Evolutionary conservation across 2,113 vertebrate genomes (phyloP).

Genomic region (Rhegmatorhina hoffmannsi): DNA sequence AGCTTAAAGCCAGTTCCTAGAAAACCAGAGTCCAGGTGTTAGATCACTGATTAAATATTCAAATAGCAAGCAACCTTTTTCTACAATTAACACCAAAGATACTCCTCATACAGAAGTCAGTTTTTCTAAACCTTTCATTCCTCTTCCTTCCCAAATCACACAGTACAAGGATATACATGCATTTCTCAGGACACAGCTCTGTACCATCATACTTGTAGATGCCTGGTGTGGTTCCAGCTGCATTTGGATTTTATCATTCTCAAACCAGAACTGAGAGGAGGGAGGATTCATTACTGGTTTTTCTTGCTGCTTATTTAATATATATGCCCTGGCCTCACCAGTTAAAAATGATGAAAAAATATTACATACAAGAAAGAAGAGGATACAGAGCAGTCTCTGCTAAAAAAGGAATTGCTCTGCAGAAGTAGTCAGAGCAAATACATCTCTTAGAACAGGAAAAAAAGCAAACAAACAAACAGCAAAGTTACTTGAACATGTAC

Average conservation of each 20-base stretch:
- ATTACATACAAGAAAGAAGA: not conserved
- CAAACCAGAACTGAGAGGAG: not conserved
- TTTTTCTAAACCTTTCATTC: not conserved
- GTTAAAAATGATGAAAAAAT: not conserved
- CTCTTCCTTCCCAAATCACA: not conserved
- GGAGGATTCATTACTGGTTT: not conserved
- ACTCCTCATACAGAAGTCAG: not conserved
- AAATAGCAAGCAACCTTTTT: not conserved
- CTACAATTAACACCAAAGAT: not conserved
- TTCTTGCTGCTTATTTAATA: not conserved
- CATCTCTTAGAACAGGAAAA: not conserved
- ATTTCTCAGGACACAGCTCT: accelerated
- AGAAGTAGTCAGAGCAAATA: not conserved
- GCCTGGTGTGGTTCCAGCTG: not conserved
- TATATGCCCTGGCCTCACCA: not conserved
- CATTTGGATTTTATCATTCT: not conserved
- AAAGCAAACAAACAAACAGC: not conserved
- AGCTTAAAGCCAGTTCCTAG: not conserved
- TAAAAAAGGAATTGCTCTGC: not conserved
- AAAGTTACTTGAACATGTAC: not conserved
- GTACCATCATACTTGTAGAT: accelerated
- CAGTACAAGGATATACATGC: not conserved
- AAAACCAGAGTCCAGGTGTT: not conserved
- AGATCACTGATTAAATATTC: not conserved
- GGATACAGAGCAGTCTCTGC: not conserved